phyloP scores from a whole-genome alignment of 2,113 vertebrate species.

The Heloderma charlesbogerti region DNA sequence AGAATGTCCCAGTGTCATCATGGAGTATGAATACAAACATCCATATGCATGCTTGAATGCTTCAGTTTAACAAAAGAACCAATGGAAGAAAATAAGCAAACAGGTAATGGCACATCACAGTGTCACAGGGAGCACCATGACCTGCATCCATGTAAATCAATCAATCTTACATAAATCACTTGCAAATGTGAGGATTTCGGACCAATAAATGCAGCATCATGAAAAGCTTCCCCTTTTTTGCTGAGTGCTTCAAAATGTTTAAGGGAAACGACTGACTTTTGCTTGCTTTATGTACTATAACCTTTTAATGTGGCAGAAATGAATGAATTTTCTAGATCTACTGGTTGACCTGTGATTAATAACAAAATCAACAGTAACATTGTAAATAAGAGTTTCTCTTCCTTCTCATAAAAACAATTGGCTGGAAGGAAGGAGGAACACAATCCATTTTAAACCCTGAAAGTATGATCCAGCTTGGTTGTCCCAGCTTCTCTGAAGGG shows the following conservation, averaged over 20 bases:
- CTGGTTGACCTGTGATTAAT: conserved; percentile 48
- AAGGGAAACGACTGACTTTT: conserved; percentile 43
- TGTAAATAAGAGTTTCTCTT: conserved; percentile 51
- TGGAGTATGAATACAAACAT: not conserved
- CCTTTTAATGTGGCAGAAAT: conserved; percentile 44
- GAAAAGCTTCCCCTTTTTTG: conserved; percentile 45
- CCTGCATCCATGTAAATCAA: conserved; percentile 58
- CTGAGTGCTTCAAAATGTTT: conserved; percentile 1
- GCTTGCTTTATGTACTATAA: conserved; percentile 50
- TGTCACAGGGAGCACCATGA: conserved; percentile 27
- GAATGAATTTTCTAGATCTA: conserved; percentile 47
- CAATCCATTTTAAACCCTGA: conserved; percentile 42
- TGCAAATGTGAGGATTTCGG: conserved; percentile 51
- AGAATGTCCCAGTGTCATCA: not conserved
- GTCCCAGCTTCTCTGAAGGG: not conserved
- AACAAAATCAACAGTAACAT: conserved; percentile 69
- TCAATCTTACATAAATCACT: conserved; percentile 60
- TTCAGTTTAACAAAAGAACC: not conserved
- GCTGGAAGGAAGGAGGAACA: conserved; percentile 53
- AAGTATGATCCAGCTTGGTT: not conserved
- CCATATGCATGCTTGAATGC: not conserved
- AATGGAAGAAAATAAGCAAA: not conserved
- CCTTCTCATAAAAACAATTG: conserved; percentile 49
- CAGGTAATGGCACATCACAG: conserved; percentile 33
- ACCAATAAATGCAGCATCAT: conserved; percentile 41